Percentiles rank a stretch among this genome's conserved stretches.
Conservation (phyloP, 2,113 vertebrate genomes). For the Asarcornis scutulata region DNA sequence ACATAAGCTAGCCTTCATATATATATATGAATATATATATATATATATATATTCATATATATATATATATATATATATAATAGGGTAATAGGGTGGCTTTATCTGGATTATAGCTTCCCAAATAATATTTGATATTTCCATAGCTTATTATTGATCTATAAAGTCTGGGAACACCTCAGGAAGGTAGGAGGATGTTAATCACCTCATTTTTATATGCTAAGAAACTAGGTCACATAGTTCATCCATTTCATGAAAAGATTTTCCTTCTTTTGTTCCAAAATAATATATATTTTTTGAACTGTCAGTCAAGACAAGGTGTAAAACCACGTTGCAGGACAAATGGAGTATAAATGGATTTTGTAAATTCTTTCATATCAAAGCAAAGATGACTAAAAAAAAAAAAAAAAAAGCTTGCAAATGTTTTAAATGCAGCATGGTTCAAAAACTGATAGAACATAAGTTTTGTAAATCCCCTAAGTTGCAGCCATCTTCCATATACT, state of each 20-base stretch:
- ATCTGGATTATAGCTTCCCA: not conserved
- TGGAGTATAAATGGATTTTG: not conserved
- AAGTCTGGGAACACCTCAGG: not conserved
- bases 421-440: not conserved
- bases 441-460: not conserved
- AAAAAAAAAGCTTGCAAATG: not conserved
- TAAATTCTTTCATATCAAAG: not conserved
- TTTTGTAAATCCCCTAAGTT: not conserved
- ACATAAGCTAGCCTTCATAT: not conserved
- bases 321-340: not conserved
- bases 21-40: too few relatives aligned
- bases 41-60: not conserved
- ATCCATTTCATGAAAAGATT: not conserved
- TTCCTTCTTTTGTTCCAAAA: not conserved
- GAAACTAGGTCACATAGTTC: not conserved
- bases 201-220: not conserved
- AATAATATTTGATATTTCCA: not conserved
- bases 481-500: not conserved
- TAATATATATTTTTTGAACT: not conserved
- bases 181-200: constrained; percentile 11
- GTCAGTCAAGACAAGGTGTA: constrained; percentile 4
- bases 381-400: not conserved
- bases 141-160: not conserved
- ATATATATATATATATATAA: not conserved
- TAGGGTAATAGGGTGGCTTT: not conserved